These are phyloP conservation scores for Hesperophylax magnus DNA, from an alignment of 1,140 invertebrate species.

Conservation along the genomic window DNA sequence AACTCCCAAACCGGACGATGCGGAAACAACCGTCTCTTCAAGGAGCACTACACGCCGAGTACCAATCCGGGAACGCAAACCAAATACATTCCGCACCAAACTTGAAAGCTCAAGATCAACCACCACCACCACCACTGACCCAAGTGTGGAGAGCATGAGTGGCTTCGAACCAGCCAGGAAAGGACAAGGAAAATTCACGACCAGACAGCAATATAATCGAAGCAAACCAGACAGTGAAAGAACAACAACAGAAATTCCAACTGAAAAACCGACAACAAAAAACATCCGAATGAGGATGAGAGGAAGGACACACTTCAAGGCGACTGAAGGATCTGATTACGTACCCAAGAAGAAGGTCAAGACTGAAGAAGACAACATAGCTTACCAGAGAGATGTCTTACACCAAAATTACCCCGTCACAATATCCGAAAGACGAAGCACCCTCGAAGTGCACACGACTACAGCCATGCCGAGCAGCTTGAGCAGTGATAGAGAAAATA, in stretches of 20 bases:
- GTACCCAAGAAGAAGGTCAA: slow-evolving; percentile 62
- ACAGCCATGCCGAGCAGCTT: slow-evolving; percentile 46
- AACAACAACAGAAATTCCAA: slow-evolving; percentile 68
- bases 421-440: slow-evolving; percentile 66
- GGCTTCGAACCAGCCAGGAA: slow-evolving; percentile 56
- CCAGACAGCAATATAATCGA: slow-evolving; percentile 57
- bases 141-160: slow-evolving; percentile 26
- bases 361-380: slow-evolving; percentile 64
- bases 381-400: slow-evolving; percentile 74
- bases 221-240: slow-evolving; percentile 64
- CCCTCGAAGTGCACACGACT: slow-evolving; percentile 55
- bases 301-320: slow-evolving; percentile 65
- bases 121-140: slow-evolving; percentile 39
- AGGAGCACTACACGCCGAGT: slow-evolving; percentile 64
- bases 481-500: slow-evolving; percentile 47
- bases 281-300: slow-evolving; percentile 61
- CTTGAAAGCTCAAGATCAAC: slow-evolving; percentile 51
- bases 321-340: slow-evolving; percentile 55
- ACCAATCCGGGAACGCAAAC: slow-evolving; percentile 67
- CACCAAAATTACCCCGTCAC: slow-evolving; percentile 75
- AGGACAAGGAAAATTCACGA: slow-evolving; percentile 54
- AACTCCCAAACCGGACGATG: slow-evolving; percentile 61
- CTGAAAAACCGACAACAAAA: slow-evolving; percentile 61
- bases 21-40: slow-evolving; percentile 61
- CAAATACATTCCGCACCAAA: slow-evolving; percentile 60